These are phyloP conservation scores for Solenodon paradoxus DNA, from an alignment of 2,113 vertebrate genomes.

Conservation along the genomic window DNA sequence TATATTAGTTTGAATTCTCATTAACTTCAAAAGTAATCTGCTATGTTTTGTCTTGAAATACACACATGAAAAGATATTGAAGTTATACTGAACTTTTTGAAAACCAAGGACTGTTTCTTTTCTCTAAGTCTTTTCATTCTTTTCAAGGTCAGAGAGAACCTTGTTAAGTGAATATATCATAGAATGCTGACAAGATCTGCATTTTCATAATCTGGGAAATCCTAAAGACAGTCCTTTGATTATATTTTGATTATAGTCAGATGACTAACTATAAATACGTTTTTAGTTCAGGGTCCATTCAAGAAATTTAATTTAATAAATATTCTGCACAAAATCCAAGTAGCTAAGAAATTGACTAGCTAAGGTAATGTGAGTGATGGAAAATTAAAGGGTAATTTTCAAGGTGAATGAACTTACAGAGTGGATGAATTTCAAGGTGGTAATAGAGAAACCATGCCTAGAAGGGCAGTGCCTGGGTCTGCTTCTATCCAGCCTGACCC, in stretches of 20 bases:
- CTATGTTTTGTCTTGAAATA: neutral
- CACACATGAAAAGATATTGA: neutral
- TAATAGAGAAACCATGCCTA: neutral
- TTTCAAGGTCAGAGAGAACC: neutral
- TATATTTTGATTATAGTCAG: neutral
- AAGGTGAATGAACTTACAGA: neutral
- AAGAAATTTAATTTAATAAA: slow-evolving; percentile 52
- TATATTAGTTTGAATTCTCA: slow-evolving; percentile 1
- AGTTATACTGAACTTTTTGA: neutral
- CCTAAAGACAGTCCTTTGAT: neutral
- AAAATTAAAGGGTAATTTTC: slow-evolving; percentile 42
- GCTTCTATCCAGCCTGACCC: neutral
- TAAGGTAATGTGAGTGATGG: neutral
- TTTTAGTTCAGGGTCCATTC: neutral
- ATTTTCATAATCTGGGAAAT: slow-evolving; percentile 15
- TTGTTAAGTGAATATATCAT: neutral
- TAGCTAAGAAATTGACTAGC: slow-evolving; percentile 18
- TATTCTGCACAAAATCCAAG: slow-evolving; percentile 19
- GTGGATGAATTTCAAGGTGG: slow-evolving; percentile 21
- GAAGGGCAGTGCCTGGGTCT: neutral
- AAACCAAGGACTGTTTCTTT: neutral
- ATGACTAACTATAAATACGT: slow-evolving; percentile 20
- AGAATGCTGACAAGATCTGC: neutral
- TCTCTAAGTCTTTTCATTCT: neutral
- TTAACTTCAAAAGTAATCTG: slow-evolving; percentile 1